A percentile compares a stretch with the other conserved stretches of the same genome.
phyloP scores from a whole-genome alignment of 35 echinoderm and acorn worm genomes.

The Anneissia japonica region DNA sequence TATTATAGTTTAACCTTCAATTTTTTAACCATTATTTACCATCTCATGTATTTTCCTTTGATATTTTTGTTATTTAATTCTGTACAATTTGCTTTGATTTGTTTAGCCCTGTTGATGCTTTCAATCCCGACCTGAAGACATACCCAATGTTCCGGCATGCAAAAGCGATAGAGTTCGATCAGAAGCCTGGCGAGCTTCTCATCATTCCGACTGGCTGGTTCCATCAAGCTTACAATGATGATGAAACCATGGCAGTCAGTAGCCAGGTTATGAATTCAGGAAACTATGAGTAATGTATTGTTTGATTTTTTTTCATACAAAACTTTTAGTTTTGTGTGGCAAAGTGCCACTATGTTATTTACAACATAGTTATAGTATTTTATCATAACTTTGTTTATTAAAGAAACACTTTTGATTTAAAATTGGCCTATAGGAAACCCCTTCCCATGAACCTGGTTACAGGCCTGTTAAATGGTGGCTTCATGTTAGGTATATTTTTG shows the following conservation, averaged over 20 bases:
- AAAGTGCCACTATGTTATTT: not conserved
- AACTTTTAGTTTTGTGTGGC: not conserved
- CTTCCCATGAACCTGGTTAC: not conserved
- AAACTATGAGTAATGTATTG: slow-evolving; percentile 43
- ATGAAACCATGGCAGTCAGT: slow-evolving; percentile 62
- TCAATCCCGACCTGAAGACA: slow-evolving; percentile 37
- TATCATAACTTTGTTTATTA: not conserved
- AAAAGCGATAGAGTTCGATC: slow-evolving; percentile 39
- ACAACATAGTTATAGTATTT: not conserved
- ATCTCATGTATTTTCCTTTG: too few relatives aligned
- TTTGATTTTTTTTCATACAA: too few relatives aligned
- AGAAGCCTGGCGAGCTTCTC: slow-evolving; percentile 55
- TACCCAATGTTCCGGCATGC: slow-evolving; percentile 57
- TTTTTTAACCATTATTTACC: too few relatives aligned
- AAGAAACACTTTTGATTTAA: not conserved
- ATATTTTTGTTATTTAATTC: too few relatives aligned
- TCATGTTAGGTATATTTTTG: too few relatives aligned
- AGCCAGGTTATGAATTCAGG: slow-evolving; percentile 63
- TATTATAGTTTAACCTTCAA: too few relatives aligned
- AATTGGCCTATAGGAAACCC: not conserved
- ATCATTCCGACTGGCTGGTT: slow-evolving; percentile 74
- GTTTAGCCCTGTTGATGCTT: slow-evolving; percentile 50
- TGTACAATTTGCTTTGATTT: not conserved
- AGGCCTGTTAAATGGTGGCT: too few relatives aligned
- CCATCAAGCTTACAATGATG: slow-evolving; percentile 60